Conservation (phyloP, 2,113 vertebrate genomes). For the Phaethornis superciliosus region DNA sequence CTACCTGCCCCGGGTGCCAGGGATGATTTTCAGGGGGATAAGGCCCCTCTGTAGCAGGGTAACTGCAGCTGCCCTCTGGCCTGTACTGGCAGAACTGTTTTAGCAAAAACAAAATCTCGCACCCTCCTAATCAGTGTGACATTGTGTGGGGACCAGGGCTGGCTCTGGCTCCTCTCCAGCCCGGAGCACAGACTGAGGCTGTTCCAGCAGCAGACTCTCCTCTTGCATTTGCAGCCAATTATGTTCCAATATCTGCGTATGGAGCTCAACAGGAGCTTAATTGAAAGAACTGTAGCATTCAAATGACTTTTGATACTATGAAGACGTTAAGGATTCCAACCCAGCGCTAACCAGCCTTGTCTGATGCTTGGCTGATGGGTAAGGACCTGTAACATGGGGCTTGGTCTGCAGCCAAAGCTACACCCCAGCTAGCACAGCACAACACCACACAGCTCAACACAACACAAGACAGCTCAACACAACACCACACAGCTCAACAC, state of each 20-base stretch:
- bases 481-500: no score
- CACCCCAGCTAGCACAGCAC: neutral
- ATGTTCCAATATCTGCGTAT: neutral
- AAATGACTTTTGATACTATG: slow-evolving; percentile 25
- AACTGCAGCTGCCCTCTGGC: slow-evolving; percentile 3
- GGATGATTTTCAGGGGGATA: neutral
- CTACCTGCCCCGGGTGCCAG: neutral
- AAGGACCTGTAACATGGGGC: neutral
- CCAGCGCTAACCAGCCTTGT: neutral
- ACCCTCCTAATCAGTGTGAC: slow-evolving; percentile 13
- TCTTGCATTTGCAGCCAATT: slow-evolving; percentile 31
- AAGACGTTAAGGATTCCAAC: neutral
- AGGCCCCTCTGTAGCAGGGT: slow-evolving; percentile 6
- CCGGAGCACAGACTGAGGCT: neutral
- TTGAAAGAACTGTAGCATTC: slow-evolving; percentile 15
- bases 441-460: neutral
- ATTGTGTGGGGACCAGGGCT: neutral
- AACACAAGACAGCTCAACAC: no score
- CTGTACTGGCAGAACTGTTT: neutral
- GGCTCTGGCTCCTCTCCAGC: slow-evolving; percentile 38
- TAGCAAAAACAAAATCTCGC: neutral
- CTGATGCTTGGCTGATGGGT: neutral
- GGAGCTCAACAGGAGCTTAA: slow-evolving; percentile 29
- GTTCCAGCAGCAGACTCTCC: slow-evolving; percentile 1
- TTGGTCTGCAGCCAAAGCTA: neutral